A percentile compares a stretch with the other conserved stretches of the same genome.
These are phyloP conservation scores for Brachionus angularis DNA, from an alignment of 1,140 invertebrate species.

Conservation along the genomic window DNA sequence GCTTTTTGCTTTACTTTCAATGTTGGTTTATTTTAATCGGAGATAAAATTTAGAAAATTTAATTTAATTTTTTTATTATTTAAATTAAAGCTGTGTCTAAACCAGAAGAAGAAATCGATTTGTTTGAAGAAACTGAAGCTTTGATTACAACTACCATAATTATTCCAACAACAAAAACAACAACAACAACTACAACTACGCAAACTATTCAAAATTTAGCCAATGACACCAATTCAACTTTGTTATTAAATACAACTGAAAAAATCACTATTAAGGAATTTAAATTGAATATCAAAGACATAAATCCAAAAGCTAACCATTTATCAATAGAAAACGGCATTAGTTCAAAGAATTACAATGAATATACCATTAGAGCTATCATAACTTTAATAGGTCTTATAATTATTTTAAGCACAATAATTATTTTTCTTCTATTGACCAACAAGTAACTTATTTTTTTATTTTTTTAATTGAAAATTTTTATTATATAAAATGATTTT, in stretches of 20 bases:
- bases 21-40: no score
- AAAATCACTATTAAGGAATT: no score
- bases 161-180: not conserved
- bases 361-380: not conserved
- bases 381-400: not conserved
- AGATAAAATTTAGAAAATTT: no score
- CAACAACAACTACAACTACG: no score
- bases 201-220: not conserved
- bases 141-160: not conserved
- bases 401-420: not conserved
- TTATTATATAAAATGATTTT: no score
- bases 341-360: not conserved
- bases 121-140: not conserved
- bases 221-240: not conserved
- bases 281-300: conserved; percentile 3
- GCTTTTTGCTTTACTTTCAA: conserved; percentile 25
- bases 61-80: no score
- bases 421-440: conserved; percentile 26
- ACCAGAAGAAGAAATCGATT: not conserved
- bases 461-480: no score
- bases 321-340: not conserved
- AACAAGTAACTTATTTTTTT: no score
- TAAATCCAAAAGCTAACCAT: no score
- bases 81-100: not conserved
- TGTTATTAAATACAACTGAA: not conserved